Base-by-base conservation (phyloP, 2,888 invertebrate genomes). In the Encarsia formosa region DNA sequence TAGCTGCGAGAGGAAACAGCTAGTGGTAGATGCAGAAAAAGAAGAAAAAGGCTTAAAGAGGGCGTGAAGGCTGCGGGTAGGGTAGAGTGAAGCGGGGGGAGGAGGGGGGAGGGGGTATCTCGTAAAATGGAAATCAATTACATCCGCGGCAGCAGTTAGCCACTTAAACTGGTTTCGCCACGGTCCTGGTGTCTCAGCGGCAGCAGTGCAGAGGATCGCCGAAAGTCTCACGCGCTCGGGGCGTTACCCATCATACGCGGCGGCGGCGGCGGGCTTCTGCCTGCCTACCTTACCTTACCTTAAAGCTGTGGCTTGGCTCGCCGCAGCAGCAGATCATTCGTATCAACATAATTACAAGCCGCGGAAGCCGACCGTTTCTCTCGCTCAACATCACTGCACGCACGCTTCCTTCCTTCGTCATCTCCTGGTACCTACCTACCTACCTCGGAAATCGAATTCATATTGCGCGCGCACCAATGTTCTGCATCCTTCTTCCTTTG, bases 311-410 rank as follows among this genome's bases (percentile, higher is more conserved):
- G 3, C 24, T 13, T 15, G 24, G 40, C 23, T 40, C 5, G 40
- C 40, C 40, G 20, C 20, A 38, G 70, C 72, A 71, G 70, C 71
- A 73, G 73, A 74, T 73, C 73, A 74, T 74, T 73, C 73, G 73
- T 74, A 74, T 74, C 73, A 74, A 73, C 73, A 71, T 74, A 74
- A 74, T 74, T 74, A 73, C 73, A 74, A 74, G 73, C 73, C 72
- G n/a, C 70, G 68, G 73, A 68, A 72, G 73, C 73, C 73, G 73
- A 71, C 71, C 65, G 69, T 72, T 70, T 71, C 71, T 71, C 70
- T 70, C n/a, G n/a, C n/a, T n/a, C n/a, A n/a, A n/a, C n/a, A n/a
- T n/a, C n/a, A n/a, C n/a, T n/a, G n/a, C n/a, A n/a, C n/a, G n/a
- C n/a, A n/a, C n/a, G n/a, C n/a, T n/a, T n/a, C n/a, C n/a, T n/a